Evolutionary conservation across 2,113 vertebrate species (phyloP).

Genomic region (Ictalurus punctatus): DNA sequence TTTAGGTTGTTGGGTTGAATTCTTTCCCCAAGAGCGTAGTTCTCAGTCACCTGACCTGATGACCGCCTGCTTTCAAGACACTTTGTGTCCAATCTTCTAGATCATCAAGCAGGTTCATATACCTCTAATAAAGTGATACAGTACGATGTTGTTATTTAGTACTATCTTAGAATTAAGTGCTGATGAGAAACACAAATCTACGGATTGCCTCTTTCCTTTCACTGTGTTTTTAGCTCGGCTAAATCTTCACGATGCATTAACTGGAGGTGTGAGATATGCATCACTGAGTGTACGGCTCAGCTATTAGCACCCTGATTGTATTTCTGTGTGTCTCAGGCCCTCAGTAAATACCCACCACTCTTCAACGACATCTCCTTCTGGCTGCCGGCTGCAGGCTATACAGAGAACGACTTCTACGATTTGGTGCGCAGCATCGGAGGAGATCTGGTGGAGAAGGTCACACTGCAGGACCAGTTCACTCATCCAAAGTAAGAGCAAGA

Average conservation of each 20-base stretch:
- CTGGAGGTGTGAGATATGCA: neutral
- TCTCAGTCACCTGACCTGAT: neutral
- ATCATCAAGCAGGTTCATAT: neutral
- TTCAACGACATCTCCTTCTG: slow-evolving; percentile 96
- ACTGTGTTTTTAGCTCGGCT: neutral
- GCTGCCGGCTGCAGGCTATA: slow-evolving; percentile 82
- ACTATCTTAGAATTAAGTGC: neutral
- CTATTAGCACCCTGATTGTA: neutral
- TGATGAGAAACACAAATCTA: neutral
- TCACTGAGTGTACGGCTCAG: slow-evolving; percentile 15
- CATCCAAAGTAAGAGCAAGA: slow-evolving; percentile 88
- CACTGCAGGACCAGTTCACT: slow-evolving; percentile 84
- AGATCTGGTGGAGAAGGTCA: slow-evolving; percentile 90
- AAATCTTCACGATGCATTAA: neutral
- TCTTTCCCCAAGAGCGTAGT: neutral
- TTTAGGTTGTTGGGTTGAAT: neutral
- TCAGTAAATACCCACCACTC: slow-evolving; percentile 89
- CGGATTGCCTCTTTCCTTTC: neutral
- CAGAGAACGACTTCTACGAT: slow-evolving; percentile 90
- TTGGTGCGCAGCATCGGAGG: slow-evolving; percentile 86
- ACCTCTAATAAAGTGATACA: neutral
- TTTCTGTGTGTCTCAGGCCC: slow-evolving; percentile 69
- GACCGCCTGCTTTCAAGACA: neutral
- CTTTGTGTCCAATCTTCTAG: neutral
- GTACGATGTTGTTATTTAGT: neutral